Percentiles rank a stretch among this genome's conserved stretches.
phyloP scores from a whole-genome alignment of 2,888 invertebrate species.

The Lissonota sp. region DNA sequence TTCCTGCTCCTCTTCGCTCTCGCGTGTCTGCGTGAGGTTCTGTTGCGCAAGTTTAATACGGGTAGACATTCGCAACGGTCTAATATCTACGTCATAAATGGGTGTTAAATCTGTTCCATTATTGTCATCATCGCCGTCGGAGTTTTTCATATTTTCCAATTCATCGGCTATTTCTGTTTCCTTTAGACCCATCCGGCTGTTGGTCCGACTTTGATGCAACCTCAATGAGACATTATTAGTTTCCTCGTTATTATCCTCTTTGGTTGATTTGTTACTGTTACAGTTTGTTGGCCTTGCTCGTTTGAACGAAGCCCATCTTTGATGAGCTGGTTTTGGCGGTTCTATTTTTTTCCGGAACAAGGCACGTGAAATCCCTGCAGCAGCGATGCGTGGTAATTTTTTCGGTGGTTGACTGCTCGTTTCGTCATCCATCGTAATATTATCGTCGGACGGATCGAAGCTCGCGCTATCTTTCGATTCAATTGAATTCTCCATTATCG shows the following conservation, averaged over 20 bases:
- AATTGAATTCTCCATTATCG: conserved; percentile 18
- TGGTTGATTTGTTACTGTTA: too few relatives aligned
- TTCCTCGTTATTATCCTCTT: conserved; percentile 32
- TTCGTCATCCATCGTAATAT: conserved; percentile 45
- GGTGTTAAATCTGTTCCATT: conserved; percentile 52
- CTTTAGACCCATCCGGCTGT: conserved; percentile 52
- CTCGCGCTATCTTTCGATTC: neutral
- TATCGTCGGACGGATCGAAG: conserved; percentile 37
- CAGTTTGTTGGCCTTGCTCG: conserved; percentile 7
- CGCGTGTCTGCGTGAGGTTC: conserved; percentile 40
- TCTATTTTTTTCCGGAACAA: conserved; percentile 68
- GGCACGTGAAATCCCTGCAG: conserved; percentile 30
- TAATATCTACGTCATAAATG: conserved; percentile 40
- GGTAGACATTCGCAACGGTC: conserved; percentile 25
- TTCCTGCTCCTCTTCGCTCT: conserved; percentile 44
- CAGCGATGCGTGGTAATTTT: conserved; percentile 13
- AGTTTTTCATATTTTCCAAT: conserved; percentile 47
- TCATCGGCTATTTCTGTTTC: conserved; percentile 65
- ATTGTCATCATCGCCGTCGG: conserved; percentile 56
- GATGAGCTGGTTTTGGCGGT: conserved; percentile 66
- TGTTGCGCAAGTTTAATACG: conserved; percentile 31
- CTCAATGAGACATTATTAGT: neutral
- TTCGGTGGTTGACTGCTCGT: conserved; percentile 24
- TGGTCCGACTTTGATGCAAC: neutral
- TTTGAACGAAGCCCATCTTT: conserved; percentile 6